These are phyloP conservation scores for Dendrolimus houi DNA, from an alignment of 2,888 invertebrate species.

Conservation along the genomic window DNA sequence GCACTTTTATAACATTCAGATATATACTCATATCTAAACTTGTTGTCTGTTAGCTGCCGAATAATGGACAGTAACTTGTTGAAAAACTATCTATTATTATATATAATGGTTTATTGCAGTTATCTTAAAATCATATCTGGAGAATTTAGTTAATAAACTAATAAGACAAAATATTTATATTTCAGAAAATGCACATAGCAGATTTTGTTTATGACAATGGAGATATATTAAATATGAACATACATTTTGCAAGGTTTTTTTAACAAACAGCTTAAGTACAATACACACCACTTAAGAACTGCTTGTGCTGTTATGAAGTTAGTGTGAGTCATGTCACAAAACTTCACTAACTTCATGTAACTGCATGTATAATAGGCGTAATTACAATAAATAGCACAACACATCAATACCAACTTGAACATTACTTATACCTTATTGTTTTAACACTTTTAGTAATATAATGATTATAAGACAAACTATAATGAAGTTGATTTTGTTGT, in stretches of 20 bases:
- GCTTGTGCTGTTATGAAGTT: neutral
- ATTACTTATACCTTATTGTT: neutral
- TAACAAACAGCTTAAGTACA: neutral
- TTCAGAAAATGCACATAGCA: conserved; percentile 10
- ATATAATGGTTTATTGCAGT: no score
- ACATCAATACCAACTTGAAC: neutral
- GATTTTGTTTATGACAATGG: no score
- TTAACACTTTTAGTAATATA: neutral
- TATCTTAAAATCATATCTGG: no score
- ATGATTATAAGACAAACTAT: conserved; percentile 11
- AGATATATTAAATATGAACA: neutral
- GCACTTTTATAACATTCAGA: no score
- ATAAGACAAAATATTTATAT: neutral
- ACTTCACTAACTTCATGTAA: neutral
- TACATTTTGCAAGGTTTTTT: neutral
- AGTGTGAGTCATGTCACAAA: neutral
- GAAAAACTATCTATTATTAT: no score
- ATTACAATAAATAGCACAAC: neutral
- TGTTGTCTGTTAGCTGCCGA: no score
- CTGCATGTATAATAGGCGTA: neutral
- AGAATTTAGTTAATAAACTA: no score
- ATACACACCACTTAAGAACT: neutral
- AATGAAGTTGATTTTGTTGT: neutral
- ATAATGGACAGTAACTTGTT: no score
- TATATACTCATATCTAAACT: no score